These are phyloP conservation scores for Eolophus roseicapilla DNA, from an alignment of 2,113 vertebrate species.

Conservation along the genomic window DNA sequence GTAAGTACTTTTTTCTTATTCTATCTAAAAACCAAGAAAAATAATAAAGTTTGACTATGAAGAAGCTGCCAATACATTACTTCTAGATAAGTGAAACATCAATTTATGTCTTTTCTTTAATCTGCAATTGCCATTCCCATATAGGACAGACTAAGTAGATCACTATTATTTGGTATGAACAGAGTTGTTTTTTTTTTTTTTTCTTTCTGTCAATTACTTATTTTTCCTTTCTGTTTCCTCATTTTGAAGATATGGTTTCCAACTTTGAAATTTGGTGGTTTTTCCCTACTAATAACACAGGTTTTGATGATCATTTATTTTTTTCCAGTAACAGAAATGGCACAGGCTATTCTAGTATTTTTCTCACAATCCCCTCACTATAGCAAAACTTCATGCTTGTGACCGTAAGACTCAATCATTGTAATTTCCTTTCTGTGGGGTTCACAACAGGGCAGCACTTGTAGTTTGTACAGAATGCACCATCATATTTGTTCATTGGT, in stretches of 20 bases:
- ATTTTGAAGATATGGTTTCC: not conserved
- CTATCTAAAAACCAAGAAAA: not conserved
- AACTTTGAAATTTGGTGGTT: not conserved
- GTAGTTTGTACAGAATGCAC: not conserved
- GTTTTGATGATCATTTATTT: not conserved
- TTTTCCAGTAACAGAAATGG: not conserved
- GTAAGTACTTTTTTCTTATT: not conserved
- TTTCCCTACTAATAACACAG: not conserved
- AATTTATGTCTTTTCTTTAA: not conserved
- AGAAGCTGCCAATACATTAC: not conserved
- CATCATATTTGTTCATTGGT: not conserved
- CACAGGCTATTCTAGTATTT: not conserved
- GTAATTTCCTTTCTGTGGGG: slow-evolving; percentile 13
- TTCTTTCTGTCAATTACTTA: not conserved
- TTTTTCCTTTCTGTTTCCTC: not conserved
- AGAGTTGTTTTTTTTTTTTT: not conserved
- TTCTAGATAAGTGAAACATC: not conserved
- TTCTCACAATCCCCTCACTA: not conserved
- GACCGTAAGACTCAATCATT: not conserved
- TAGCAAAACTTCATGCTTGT: not conserved
- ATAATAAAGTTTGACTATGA: not conserved
- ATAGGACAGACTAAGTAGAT: not conserved
- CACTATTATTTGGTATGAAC: not conserved
- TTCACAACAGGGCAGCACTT: not conserved
- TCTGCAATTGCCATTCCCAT: not conserved